phyloP scores from a whole-genome alignment of 2,113 vertebrate genomes.

The Mastomys natalensis region DNA sequence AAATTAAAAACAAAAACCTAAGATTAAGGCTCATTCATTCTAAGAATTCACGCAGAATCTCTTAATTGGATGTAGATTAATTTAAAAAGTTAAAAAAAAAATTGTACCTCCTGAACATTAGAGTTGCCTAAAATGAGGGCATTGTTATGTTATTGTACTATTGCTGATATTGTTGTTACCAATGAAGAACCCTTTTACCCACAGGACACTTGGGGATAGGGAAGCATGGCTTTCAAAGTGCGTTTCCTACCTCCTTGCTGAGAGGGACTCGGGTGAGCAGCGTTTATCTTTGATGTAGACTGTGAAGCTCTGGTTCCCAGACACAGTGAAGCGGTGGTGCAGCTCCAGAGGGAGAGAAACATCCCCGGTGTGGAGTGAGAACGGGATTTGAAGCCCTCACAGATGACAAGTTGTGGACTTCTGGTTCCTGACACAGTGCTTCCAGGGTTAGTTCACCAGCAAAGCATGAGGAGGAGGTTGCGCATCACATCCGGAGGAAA shows the following conservation, averaged over 20 bases:
- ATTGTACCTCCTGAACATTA: background rate
- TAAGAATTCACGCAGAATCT: background rate
- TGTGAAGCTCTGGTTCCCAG: background rate
- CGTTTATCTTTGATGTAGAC: background rate
- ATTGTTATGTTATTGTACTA: background rate
- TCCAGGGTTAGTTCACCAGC: background rate
- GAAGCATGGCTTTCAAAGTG: background rate
- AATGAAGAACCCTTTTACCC: background rate
- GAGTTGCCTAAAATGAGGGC: background rate
- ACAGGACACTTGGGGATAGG: background rate
- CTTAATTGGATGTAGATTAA: background rate
- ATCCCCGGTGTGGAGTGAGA: background rate
- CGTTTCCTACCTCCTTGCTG: background rate
- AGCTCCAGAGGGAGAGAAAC: background rate
- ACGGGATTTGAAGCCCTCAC: background rate
- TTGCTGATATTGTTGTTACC: background rate
- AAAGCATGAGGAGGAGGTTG: background rate
- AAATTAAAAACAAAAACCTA: background rate
- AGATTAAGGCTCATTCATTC: background rate
- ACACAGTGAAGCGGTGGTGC: background rate
- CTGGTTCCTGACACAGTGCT: background rate
- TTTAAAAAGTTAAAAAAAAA: background rate
- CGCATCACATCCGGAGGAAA: background rate
- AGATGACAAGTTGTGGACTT: background rate
- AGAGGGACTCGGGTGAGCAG: background rate